These are phyloP conservation scores for Epizoanthus stellaris DNA, from an alignment of 92 coral and sea anemone genomes.

Conservation along the genomic window DNA sequence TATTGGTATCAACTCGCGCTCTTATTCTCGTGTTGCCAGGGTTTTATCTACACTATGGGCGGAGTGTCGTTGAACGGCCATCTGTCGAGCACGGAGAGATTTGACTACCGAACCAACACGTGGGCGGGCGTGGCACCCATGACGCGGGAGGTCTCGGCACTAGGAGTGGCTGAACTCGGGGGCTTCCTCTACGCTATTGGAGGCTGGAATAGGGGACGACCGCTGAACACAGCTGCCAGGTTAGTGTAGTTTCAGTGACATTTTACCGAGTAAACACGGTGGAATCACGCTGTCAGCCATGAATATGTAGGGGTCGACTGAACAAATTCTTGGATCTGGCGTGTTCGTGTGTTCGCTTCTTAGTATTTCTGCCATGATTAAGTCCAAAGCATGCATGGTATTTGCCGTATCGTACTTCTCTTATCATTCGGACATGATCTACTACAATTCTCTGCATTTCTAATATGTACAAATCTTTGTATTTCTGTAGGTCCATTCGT, in stretches of 20 bases:
- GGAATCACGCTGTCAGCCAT: no score
- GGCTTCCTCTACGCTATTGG: slow-evolving; percentile 92
- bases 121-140: slow-evolving; percentile 97
- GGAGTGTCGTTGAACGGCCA: slow-evolving; percentile 95
- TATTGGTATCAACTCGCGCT: neutral
- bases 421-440: no score
- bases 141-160: slow-evolving; percentile 90
- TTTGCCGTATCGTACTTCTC: no score
- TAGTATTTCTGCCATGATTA: no score
- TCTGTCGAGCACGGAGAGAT: slow-evolving; percentile 92
- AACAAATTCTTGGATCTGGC: no score
- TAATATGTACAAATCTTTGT: no score
- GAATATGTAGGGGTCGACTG: no score
- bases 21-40: neutral
- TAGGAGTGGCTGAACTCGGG: slow-evolving; percentile 91
- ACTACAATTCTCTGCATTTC: no score
- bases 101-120: slow-evolving; percentile 83
- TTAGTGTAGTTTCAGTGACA: slow-evolving; percentile 7
- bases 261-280: no score
- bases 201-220: slow-evolving; percentile 94
- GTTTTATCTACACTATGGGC: slow-evolving; percentile 91
- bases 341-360: no score
- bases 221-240: slow-evolving; percentile 80
- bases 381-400: no score
- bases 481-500: no score